Conservation (phyloP, 2,797 vertebrate species). For the Nasua narica region DNA sequence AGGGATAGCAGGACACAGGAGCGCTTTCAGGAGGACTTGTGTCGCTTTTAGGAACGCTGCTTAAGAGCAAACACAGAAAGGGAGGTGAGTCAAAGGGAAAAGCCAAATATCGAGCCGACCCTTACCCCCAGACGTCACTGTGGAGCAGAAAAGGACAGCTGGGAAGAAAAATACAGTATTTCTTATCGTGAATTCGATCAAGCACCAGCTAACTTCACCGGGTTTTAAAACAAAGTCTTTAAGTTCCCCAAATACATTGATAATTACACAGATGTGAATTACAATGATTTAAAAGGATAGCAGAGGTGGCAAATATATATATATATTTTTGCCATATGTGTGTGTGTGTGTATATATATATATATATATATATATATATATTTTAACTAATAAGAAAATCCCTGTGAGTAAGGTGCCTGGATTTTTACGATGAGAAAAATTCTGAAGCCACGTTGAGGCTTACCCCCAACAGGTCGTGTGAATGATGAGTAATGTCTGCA, state of each 20-base stretch:
- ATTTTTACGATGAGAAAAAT: neutral
- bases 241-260: neutral
- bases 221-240: neutral
- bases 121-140: neutral
- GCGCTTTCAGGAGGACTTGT: conserved; percentile 84
- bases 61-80: conserved; percentile 74
- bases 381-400: neutral
- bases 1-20: conserved; percentile 90
- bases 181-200: neutral
- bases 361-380: too few relatives aligned
- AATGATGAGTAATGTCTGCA: neutral
- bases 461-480: neutral
- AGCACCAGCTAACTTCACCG: neutral
- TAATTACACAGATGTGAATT: neutral
- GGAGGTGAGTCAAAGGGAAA: neutral
- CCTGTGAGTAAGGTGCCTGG: neutral
- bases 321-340: too few relatives aligned
- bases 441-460: neutral
- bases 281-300: neutral
- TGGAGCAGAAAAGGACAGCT: neutral
- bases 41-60: conserved; percentile 88
- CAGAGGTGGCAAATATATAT: neutral
- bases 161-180: neutral
- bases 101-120: neutral
- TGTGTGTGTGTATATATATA: too few relatives aligned